A percentile compares a stretch with the other conserved stretches of the same genome.
Conservation (phyloP, 2,888 invertebrate genomes). For the Drosophila dives region DNA sequence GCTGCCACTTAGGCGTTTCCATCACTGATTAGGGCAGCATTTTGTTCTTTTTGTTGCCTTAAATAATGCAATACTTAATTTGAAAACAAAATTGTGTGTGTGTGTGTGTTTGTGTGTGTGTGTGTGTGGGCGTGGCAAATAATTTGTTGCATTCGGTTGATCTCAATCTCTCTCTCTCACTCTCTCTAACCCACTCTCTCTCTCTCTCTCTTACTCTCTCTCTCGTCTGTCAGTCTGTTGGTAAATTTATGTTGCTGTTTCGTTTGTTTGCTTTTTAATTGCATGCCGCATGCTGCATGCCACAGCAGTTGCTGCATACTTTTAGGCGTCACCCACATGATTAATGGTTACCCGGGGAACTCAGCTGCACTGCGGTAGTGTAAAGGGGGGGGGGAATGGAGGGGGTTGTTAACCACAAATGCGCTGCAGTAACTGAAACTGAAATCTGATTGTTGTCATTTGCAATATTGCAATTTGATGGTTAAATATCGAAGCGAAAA, state of each 20-base stretch:
- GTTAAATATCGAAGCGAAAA: slow-evolving; percentile 57
- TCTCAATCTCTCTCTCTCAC: not conserved
- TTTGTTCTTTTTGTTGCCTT: slow-evolving; percentile 12
- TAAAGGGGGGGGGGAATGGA: not conserved
- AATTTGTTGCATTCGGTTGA: slow-evolving; percentile 39
- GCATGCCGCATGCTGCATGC: slow-evolving; percentile 44
- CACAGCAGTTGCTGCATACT: slow-evolving; percentile 51
- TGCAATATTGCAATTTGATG: slow-evolving; percentile 71
- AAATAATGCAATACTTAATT: slow-evolving; percentile 41
- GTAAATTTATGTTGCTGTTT: slow-evolving; percentile 65
- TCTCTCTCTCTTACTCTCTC: not conserved
- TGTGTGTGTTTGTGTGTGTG: not conserved
- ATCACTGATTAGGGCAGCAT: slow-evolving; percentile 19
- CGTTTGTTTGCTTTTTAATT: slow-evolving; percentile 68
- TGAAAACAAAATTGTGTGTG: slow-evolving; percentile 11
- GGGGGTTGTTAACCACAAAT: slow-evolving; percentile 58
- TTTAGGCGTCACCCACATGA: slow-evolving; percentile 71
- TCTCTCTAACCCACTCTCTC: not conserved
- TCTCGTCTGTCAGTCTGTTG: slow-evolving; percentile 25
- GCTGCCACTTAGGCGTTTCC: slow-evolving; percentile 5
- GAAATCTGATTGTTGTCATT: slow-evolving; percentile 76
- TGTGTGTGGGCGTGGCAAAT: slow-evolving; percentile 4
- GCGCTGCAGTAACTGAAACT: slow-evolving; percentile 46
- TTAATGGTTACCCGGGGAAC: slow-evolving; percentile 62
- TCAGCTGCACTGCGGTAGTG: not conserved